Evolutionary conservation across 2,888 invertebrate genomes (phyloP).

Genomic region (Lydus trimaculatus): DNA sequence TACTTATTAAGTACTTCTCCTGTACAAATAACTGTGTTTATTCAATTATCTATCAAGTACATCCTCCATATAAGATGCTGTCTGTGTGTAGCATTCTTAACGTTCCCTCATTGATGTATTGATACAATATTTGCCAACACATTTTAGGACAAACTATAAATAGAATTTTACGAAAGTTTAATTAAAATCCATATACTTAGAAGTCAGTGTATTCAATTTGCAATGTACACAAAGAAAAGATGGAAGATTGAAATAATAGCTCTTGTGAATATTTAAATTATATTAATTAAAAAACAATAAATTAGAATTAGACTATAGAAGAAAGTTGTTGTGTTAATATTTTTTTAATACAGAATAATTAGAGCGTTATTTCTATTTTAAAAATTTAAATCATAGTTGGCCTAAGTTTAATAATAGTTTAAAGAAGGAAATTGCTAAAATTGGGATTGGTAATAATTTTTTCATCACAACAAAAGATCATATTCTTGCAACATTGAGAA

Average conservation of each 20-base stretch:
- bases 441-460: no score
- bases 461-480: slow-evolving; percentile 22
- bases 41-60: background rate
- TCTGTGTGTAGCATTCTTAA: background rate
- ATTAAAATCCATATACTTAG: no score
- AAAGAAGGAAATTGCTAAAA: no score
- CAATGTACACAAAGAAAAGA: no score
- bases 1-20: background rate
- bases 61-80: background rate
- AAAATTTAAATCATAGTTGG: background rate
- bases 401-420: no score
- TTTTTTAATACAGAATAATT: background rate
- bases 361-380: background rate
- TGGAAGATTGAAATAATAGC: background rate
- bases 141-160: background rate
- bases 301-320: background rate
- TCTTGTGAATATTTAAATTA: slow-evolving; percentile 4
- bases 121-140: background rate
- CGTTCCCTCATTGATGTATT: no score
- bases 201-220: no score
- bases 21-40: background rate
- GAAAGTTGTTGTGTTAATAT: background rate
- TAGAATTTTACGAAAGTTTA: background rate
- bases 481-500: slow-evolving; percentile 33
- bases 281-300: background rate